Conservation (phyloP, 2,888 invertebrate genomes). For the Eledone cirrhosa region DNA sequence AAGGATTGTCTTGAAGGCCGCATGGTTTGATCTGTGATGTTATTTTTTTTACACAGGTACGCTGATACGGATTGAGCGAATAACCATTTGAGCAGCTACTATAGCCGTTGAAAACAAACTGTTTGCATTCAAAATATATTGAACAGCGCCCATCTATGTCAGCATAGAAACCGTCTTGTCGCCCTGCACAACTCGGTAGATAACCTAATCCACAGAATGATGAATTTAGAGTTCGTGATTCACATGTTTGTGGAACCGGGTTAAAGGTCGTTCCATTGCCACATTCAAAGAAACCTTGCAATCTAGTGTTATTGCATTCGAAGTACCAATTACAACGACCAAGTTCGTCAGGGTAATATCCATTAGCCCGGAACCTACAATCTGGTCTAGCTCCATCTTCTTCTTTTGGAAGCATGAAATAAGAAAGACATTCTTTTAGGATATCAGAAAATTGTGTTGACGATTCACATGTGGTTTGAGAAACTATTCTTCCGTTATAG, state of each 20-base stretch:
- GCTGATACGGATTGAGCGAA: constrained; percentile 40
- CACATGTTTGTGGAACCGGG: constrained; percentile 39
- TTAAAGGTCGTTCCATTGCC: constrained; percentile 42
- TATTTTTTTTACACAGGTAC: constrained; percentile 38
- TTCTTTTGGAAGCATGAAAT: constrained; percentile 42
- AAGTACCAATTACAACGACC: constrained; percentile 44
- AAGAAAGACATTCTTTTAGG: constrained; percentile 39
- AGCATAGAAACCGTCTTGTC: constrained; percentile 40
- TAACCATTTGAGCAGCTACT: constrained; percentile 42
- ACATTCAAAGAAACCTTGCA: constrained; percentile 41
- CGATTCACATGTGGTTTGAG: constrained; percentile 43
- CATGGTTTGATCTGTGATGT: constrained; percentile 41
- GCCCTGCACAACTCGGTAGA: constrained; percentile 37
- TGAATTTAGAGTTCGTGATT: constrained; percentile 33
- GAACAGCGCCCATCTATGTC: constrained; percentile 45
- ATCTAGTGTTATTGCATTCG: constrained; percentile 38
- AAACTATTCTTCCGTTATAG: constrained; percentile 41
- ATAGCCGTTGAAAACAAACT: constrained; percentile 36
- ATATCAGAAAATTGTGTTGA: constrained; percentile 42
- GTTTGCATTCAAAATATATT: constrained; percentile 42
- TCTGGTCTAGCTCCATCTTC: constrained; percentile 41
- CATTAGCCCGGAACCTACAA: constrained; percentile 38
- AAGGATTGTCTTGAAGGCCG: constrained; percentile 41
- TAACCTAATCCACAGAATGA: constrained; percentile 41
- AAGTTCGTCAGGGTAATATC: constrained; percentile 44